Evolutionary conservation across 1,140 invertebrate genomes (phyloP), one percentile per base, ranked within the genome.

Genomic region (Onthophagus taurus): DNA sequence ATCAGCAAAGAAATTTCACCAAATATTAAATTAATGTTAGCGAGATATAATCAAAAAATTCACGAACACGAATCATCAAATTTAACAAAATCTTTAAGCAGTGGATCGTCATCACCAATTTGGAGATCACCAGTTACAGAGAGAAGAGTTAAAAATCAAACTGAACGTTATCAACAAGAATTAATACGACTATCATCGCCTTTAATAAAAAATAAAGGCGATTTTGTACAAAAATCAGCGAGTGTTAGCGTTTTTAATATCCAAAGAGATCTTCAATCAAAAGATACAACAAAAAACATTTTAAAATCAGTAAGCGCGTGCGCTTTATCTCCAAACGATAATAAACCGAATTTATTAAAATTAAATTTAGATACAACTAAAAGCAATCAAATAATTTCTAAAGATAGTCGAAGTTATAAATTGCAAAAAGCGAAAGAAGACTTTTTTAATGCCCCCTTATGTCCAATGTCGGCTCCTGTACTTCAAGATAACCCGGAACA

Each of bases 21-120:
- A 1, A 76, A 74, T 42, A 80, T 81, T 26, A 63, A 72, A 31
- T 70, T 78, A 46, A 81, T 81, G 76, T 76, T 81, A 48, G 75
- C 74, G 41, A 69, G 72, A 48, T 81, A 80, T 51, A 79, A 80
- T 48, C 59, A 64, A 47, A 62, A 59, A 44, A 42, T 63, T 7
- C 45, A 47, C 8, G 58, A 61, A 36, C 51, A 60, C 41, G 65
- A 63, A 9, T 31, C 43, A 12, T 31, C 45, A 9, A 55, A 45
- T 29, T 65, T 61, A 13, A 64, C 65, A 42, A 71, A 72, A 6
- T 67, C 66, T 4, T 62, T 59, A 12, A 74, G 72, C 42, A 76
- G 72, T 50, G 73, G 74, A 9, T 69, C 65, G 4, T 77, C 75
- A 0, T 75, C 76, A 3, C 57, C 68, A 2, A 67, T 71, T 4